Percentiles rank a stretch among this genome's conserved stretches.
phyloP scores from a whole-genome alignment of 2,797 vertebrate species.

The Scolopax rusticola region DNA sequence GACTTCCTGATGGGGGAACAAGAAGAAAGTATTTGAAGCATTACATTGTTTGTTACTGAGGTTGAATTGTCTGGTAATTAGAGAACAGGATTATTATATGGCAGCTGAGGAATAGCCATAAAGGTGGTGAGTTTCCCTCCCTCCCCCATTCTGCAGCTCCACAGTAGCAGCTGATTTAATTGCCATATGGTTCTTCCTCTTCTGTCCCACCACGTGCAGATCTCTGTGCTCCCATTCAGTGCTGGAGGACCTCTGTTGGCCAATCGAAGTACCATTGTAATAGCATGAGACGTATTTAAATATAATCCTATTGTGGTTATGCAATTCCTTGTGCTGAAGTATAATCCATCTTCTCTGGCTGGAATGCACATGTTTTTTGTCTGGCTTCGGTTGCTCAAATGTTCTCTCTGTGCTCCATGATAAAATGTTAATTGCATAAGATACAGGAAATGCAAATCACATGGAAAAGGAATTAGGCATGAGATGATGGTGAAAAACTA shows the following conservation, averaged over 20 bases:
- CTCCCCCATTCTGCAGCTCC: neutral
- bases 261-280: neutral
- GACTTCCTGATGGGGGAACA: neutral
- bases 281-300: neutral
- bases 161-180: neutral
- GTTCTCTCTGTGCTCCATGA: neutral
- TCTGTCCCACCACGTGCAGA: neutral
- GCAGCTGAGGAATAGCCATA: neutral
- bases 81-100: neutral
- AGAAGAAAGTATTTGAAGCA: neutral
- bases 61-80: neutral
- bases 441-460: neutral
- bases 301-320: rapidly evolving
- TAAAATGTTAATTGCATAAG: neutral
- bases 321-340: neutral
- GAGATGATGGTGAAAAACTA: neutral
- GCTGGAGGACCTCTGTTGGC: neutral
- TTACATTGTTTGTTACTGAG: neutral
- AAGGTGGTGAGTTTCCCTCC: neutral
- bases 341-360: neutral
- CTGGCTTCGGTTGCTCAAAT: neutral
- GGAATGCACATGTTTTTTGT: neutral
- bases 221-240: neutral
- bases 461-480: neutral
- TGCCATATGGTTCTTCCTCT: neutral